Percentiles rank a stretch among this genome's conserved stretches.
These are phyloP conservation scores for Lasiurus cinereus DNA, from an alignment of 2,113 vertebrate genomes.

Conservation along the genomic window DNA sequence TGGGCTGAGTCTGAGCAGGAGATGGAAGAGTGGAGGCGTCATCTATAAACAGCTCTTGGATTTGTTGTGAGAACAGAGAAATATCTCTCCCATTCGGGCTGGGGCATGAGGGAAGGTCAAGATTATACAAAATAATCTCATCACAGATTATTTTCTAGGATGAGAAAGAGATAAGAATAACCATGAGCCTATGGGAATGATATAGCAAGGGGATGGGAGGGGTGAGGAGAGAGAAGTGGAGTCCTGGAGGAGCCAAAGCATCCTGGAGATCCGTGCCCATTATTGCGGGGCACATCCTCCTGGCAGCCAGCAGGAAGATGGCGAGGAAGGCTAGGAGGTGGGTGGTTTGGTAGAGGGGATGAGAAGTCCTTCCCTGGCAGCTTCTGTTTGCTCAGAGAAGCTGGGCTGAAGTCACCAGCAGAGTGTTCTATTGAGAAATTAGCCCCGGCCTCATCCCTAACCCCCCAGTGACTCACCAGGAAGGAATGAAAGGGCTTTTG, in stretches of 20 bases:
- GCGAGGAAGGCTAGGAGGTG: background rate
- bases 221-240: background rate
- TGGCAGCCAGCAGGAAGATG: background rate
- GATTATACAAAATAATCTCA: too few relatives aligned
- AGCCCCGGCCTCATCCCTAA: background rate
- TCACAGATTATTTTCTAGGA: background rate
- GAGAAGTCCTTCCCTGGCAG: background rate
- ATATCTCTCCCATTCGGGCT: background rate
- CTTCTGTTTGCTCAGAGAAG: slow-evolving; percentile 41
- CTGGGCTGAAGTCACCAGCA: background rate
- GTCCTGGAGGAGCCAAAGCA: background rate
- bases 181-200: background rate
- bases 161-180: background rate
- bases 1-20: background rate
- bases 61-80: background rate
- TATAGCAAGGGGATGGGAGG: background rate
- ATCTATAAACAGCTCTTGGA: background rate
- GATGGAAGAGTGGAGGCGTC: background rate
- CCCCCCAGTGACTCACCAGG: slow-evolving; percentile 49
- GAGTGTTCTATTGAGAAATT: slow-evolving; percentile 18
- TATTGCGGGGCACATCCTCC: accelerated
- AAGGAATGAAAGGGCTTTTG: slow-evolving; percentile 59
- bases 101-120: background rate
- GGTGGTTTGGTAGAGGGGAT: background rate
- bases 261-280: background rate